These are phyloP conservation scores for Drosophila kohkoa DNA, from an alignment of 1,140 invertebrate genomes.

Conservation along the genomic window DNA sequence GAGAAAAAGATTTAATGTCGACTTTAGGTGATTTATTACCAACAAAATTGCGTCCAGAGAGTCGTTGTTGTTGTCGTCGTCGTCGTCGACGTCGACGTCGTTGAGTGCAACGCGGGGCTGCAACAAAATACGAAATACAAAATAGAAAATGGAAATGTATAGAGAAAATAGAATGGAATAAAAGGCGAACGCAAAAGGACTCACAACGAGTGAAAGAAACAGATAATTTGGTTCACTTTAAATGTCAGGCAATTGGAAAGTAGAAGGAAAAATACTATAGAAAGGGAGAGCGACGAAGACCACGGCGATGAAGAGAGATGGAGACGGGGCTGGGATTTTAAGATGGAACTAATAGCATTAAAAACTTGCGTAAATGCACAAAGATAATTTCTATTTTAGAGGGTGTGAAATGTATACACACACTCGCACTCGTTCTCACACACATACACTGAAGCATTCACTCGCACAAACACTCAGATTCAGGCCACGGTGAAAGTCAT, in stretches of 20 bases:
- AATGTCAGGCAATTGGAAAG: constrained; percentile 28
- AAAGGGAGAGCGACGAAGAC: not conserved
- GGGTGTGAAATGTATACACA: constrained; percentile 79
- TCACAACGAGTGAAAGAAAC: constrained; percentile 53
- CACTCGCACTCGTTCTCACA: constrained; percentile 38
- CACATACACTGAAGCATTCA: constrained; percentile 44
- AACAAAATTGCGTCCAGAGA: constrained; percentile 84
- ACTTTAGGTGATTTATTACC: constrained; percentile 85
- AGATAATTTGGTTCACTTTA: constrained; percentile 70
- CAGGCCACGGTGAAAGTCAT: constrained; percentile 67
- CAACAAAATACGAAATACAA: constrained; percentile 52
- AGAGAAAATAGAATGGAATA: constrained; percentile 78
- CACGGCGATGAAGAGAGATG: constrained; percentile 2
- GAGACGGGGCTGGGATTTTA: constrained; percentile 58
- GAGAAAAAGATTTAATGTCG: constrained; percentile 83
- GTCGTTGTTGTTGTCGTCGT: constrained; percentile 38
- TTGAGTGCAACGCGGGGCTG: constrained; percentile 64
- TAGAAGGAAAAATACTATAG: constrained; percentile 10
- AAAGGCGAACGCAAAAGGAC: constrained; percentile 49
- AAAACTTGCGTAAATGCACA: constrained; percentile 83
- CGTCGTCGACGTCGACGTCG: constrained; percentile 48
- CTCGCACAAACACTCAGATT: constrained; percentile 6
- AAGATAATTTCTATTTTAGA: constrained; percentile 83
- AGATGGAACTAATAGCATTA: constrained; percentile 84
- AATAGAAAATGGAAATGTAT: constrained; percentile 50